Conservation (phyloP, 1,140 invertebrate genomes). For the Acromyrmex heyeri region DNA sequence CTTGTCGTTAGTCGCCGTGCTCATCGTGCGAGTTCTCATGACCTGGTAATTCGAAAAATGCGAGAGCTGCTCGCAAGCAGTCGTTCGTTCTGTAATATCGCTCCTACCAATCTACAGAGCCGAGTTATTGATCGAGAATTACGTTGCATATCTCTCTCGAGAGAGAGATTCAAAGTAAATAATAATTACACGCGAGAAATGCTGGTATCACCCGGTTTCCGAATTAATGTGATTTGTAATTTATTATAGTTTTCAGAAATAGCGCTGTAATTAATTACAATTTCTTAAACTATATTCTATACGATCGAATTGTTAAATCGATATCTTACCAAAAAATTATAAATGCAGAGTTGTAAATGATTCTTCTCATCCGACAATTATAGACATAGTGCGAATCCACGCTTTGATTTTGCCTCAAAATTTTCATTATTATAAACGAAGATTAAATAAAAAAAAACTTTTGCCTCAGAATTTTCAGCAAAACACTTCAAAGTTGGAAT, state of each 20-base stretch:
- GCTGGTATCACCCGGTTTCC: neutral
- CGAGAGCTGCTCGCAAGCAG: conserved; percentile 14
- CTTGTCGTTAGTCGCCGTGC: conserved; percentile 38
- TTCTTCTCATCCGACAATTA: neutral
- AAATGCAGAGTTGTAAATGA: neutral
- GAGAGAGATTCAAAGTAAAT: conserved; percentile 31
- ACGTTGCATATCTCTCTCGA: neutral
- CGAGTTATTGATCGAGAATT: conserved; percentile 43
- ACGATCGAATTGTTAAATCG: neutral
- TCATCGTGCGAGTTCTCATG: neutral
- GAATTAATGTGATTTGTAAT: neutral
- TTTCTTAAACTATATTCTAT: neutral
- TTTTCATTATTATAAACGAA: conserved; percentile 36
- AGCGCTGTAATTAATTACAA: neutral
- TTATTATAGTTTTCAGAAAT: neutral
- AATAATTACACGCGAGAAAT: conserved; percentile 45
- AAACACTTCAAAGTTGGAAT: conserved; percentile 58
- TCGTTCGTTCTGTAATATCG: conserved; percentile 44
- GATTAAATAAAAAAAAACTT: conserved; percentile 43
- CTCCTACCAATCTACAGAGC: neutral
- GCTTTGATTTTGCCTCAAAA: neutral
- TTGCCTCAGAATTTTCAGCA: conserved; percentile 43
- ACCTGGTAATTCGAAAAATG: conserved; percentile 52
- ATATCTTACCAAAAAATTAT: neutral
- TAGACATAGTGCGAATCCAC: neutral